Conservation (phyloP, 2,888 invertebrate genomes). For the Eupithecia subumbrata region DNA sequence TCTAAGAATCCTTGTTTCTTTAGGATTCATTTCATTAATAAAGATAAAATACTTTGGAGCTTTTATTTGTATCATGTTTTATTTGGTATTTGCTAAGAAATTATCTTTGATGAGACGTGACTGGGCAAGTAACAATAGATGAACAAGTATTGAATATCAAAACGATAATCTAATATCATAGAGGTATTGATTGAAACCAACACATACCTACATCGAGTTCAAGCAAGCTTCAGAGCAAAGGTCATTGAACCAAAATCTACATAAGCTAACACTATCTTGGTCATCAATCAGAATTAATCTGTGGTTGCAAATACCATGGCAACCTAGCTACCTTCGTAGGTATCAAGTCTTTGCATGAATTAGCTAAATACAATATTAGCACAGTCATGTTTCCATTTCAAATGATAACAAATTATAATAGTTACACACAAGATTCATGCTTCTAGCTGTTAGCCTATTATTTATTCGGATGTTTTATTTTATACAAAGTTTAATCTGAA, state of each 20-base stretch:
- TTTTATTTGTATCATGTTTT: neutral
- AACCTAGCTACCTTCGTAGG: conserved; percentile 42
- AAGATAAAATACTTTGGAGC: conserved; percentile 17
- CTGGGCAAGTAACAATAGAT: neutral
- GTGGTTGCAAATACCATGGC: conserved; percentile 45
- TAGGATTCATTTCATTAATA: conserved; percentile 40
- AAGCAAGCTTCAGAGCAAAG: conserved; percentile 32
- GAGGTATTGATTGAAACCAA: conserved; percentile 8
- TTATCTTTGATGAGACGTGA: neutral
- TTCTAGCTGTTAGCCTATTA: neutral
- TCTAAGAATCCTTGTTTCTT: conserved; percentile 53
- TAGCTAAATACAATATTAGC: conserved; percentile 15
- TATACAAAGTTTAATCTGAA: neutral
- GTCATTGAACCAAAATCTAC: conserved; percentile 53
- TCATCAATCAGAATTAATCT: conserved; percentile 67
- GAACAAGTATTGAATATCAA: neutral
- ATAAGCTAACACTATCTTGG: conserved; percentile 48
- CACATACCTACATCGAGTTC: neutral
- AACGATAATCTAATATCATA: neutral
- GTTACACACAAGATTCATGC: neutral
- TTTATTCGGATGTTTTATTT: neutral
- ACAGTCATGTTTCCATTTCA: neutral
- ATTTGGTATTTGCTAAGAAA: neutral
- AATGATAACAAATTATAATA: neutral
- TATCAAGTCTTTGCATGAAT: conserved; percentile 40